These are phyloP conservation scores for Nebria ingens DNA, from an alignment of 1,140 invertebrate species.

Conservation along the genomic window DNA sequence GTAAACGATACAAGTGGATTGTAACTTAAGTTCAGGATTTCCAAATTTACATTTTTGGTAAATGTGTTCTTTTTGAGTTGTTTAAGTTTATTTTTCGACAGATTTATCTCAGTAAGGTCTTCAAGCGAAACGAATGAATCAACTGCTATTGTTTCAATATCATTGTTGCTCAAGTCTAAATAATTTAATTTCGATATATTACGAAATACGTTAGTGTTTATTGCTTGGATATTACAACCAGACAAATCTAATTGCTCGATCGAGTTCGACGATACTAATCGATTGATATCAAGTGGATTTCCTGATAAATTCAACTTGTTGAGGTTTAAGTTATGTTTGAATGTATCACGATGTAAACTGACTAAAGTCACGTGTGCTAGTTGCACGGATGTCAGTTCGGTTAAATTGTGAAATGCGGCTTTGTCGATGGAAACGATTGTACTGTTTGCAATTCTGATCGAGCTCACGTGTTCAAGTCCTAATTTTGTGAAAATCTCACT, in stretches of 20 bases:
- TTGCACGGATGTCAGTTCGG: neutral
- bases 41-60: conserved; percentile 21
- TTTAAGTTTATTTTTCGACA: conserved; percentile 23
- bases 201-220: neutral
- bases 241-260: neutral
- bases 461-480: neutral
- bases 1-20: conserved; percentile 26
- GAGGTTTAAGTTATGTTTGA: neutral
- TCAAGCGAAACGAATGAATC: neutral
- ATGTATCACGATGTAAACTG: neutral
- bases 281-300: neutral
- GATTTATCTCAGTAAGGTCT: neutral
- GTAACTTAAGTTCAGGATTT: conserved; percentile 23
- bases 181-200: neutral
- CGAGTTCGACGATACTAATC: neutral
- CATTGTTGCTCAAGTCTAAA: neutral
- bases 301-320: neutral
- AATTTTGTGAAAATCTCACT: neutral
- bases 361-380: neutral
- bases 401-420: neutral
- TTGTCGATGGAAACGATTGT: neutral
- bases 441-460: neutral
- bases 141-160: neutral
- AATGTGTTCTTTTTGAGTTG: conserved; percentile 22
- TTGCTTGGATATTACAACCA: neutral